phyloP scores from a whole-genome alignment of 2,113 vertebrate genomes.

The Pelusios castaneus region DNA sequence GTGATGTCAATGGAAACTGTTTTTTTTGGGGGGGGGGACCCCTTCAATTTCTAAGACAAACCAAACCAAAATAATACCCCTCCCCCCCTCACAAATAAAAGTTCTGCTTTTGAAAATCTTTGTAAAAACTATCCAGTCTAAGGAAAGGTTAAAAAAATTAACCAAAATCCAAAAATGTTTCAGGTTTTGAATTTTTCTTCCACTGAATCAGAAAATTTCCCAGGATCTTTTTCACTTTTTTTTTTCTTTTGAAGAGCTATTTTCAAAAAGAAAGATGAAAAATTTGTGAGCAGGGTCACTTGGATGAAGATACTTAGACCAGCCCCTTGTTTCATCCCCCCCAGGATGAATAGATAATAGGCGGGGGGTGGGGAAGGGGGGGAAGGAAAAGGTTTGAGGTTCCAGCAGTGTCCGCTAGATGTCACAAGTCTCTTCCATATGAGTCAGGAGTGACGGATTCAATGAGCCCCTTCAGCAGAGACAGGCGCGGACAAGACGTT shows the following conservation, averaged over 20 bases:
- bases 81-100: too few species aligned
- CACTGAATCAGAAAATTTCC: too few species aligned
- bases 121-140: too few species aligned
- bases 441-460: neutral
- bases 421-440: conserved; percentile 46
- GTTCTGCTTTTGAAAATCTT: neutral
- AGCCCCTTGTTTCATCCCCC: neutral
- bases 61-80: neutral
- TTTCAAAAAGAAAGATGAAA: too few species aligned
- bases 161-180: too few species aligned
- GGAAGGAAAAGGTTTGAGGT: conserved; percentile 20
- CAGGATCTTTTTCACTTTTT: too few species aligned
- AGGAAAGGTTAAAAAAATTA: too few species aligned
- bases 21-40: neutral
- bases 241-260: too few species aligned
- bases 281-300: neutral
- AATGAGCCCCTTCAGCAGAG: neutral
- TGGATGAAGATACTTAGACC: neutral
- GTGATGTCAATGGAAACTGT: neutral
- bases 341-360: neutral
- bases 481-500: accelerated
- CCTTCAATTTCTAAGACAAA: neutral
- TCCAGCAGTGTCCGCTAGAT: conserved; percentile 54
- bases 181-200: too few species aligned
- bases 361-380: neutral